Base-by-base conservation (phyloP, 2,797 vertebrate genomes). In the Carduelis carduelis region DNA sequence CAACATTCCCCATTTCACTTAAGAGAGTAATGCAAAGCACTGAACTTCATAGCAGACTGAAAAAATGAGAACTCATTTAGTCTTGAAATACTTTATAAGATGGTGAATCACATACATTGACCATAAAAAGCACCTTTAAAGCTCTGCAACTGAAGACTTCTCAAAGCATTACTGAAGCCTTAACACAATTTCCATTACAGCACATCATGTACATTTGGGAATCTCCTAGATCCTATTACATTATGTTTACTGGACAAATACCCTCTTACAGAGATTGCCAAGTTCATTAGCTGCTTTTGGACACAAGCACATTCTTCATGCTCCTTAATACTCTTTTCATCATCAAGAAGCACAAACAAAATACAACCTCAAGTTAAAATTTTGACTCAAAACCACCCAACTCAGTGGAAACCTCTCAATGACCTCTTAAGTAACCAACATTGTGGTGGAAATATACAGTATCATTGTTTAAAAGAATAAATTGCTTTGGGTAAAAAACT, bases 161-260 rank as follows among this genome's bases (percentile, higher is more conserved):
- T 47, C 43, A 90, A 82, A 89, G 59, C 61, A 32, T 35, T 65
- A 65, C 70, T 77, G 32, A 78, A 84, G 30, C 56, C 75, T 69
- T 68, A 81, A 83, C 52, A 83, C 30, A 17, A 91, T 89, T 88
- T 91, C 85, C 83, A 87, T 88, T 91, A 80, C 66, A 88, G 64
- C 70, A 65, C 46, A 65, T 44, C 70, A 4, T 35, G 65, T 56
- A 17, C 60, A 61, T 81, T 78, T 64, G 87, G 68, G 79, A 82
- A 93, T 49, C 70, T 63, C 77, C 47, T 46, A 64, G 81, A 82
- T 95, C 81, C 81, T 82, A 64, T 89, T 81, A 95, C 94, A 76
- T 66, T 44, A 70, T 44, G n/a, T 84, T 91, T 96, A 90, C 56
- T 76, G 90, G 60, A 91, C 63, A 71, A 95, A 96, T 44, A 81